These are phyloP conservation scores for Helicoverpa zea DNA, from an alignment of 1,140 invertebrate species.

Conservation along the genomic window DNA sequence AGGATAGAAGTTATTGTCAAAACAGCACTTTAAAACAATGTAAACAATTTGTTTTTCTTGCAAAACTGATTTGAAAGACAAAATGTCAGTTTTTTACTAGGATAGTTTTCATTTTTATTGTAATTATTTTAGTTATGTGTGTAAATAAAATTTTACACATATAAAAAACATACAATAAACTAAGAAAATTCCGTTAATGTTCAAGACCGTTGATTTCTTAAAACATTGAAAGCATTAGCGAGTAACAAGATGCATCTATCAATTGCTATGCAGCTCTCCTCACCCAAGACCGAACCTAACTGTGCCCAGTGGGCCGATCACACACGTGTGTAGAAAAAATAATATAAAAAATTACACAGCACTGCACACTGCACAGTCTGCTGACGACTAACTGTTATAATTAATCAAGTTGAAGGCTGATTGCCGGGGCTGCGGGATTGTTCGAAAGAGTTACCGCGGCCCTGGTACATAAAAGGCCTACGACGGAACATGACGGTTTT, in stretches of 20 bases:
- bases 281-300: slow-evolving; percentile 31
- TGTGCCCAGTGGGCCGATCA: slow-evolving; percentile 34
- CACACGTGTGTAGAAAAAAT: background rate
- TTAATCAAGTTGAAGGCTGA: slow-evolving; percentile 20
- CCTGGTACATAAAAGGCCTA: too few relatives aligned
- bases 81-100: too few relatives aligned
- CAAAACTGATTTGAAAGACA: too few relatives aligned
- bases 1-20: background rate
- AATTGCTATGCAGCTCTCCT: slow-evolving; percentile 12
- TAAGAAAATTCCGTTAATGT: background rate
- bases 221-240: slow-evolving; percentile 5
- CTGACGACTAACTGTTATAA: slow-evolving; percentile 21
- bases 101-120: too few relatives aligned
- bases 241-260: slow-evolving; percentile 31
- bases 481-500: too few relatives aligned
- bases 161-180: background rate
- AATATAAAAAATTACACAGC: slow-evolving; percentile 11
- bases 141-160: too few relatives aligned
- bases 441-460: too few relatives aligned
- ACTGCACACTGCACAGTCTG: slow-evolving; percentile 18
- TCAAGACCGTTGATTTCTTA: slow-evolving; percentile 9
- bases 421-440: too few relatives aligned
- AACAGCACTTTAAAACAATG: background rate
- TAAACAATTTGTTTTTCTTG: background rate
- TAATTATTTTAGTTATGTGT: too few relatives aligned